Base-by-base conservation (phyloP, 2,888 invertebrate species). In the Plagodis dolabraria region DNA sequence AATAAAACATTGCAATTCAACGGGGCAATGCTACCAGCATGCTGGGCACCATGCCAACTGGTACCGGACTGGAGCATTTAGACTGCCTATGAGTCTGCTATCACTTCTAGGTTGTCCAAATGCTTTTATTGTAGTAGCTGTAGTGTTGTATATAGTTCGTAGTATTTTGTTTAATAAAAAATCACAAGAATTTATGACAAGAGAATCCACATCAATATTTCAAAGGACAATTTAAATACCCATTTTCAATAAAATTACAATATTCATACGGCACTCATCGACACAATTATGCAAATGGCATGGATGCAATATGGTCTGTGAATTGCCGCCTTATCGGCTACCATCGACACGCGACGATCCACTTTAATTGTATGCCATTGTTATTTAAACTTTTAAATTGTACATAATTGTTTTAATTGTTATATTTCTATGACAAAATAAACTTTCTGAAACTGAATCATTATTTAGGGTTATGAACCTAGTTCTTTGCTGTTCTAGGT, bases 261-360 rank as follows among this genome's bases (percentile, higher is more conserved):
- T 69, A 69, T 69, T 71, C 65, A 63, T 63, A 60, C 57, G 70
- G 72, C 72, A 75, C 74, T 75, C 77, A 76, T 78, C 73, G 80
- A 76, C 79, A 83, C 83, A 87, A 89, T 90, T 90, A 92, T 92
- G 89, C 80, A 89, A 89, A 92, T 90, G 85, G 81, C 78, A 82
- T 80, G 86, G 79, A 81, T 82, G 89, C 92, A 92, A 91, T 92
- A 92, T 92, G 92, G 92, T 81, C 86, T 85, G 86, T 85, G 85
- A 87, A 88, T 83, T 85, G 86, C 75, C 72, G 60, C 76, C 68
- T 82, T 92, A 91, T 90, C 73, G 45, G 87, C 72, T 52, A 47
- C 60, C 72, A 89, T 91, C 91, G 81, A 84, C 92, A 92, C 91
- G 92, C 92, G 87, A 92, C 82, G 71, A 68, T 79, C 79, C 76